Base-by-base conservation (phyloP, 2,888 invertebrate species). In the Smittia aterrima region DNA sequence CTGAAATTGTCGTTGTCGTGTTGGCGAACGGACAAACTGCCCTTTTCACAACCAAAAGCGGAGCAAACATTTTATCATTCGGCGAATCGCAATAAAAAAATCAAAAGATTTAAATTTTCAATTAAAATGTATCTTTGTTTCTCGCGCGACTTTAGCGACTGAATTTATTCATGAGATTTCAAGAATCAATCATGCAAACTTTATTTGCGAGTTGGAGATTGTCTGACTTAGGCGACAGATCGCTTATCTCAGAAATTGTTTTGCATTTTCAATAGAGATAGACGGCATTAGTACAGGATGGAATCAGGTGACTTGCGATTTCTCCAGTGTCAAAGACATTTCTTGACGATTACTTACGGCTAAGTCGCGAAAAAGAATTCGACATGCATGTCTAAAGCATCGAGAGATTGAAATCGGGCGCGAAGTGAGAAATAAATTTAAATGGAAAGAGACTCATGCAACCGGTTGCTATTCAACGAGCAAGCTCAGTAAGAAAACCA, bases 1-100 rank as follows among this genome's bases (percentile, higher is more conserved):
- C 70, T 9, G 54, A 70, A 25, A 27, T 70, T 27, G 70, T 70
- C n/a, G 53, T 70, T 32, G 70, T 54, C 11, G 53, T 54, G 16
- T 20, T 70, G 32, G 53, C 54, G 16, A 27, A 53, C 16, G 70
- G 70, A 7, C 25, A 70, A 54, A 54, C 70, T 11, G 70, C 53
- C 16, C 25, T 70, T 70, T 70, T 70, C 53, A 20, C 25, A 54
- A 22, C 53, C 1, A 54, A 70, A 64, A 22, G 9, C n/a, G 16
- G 22, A 2, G 25, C 41, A 9, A 27, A 54, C 16, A 27, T 27
- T 1, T 67, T 47, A 32, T 13, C 40, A n/a, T 41, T 24, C 27
- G 22, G n/a, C 27, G 25, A 64, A 64, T 18, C 58, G 58, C 13
- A 27, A 64, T 64, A 64, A 64, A 16, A 64, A 16, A 20, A 38